Conservation (phyloP, 2,888 invertebrate genomes). For the Neoitamus cyanurus region DNA sequence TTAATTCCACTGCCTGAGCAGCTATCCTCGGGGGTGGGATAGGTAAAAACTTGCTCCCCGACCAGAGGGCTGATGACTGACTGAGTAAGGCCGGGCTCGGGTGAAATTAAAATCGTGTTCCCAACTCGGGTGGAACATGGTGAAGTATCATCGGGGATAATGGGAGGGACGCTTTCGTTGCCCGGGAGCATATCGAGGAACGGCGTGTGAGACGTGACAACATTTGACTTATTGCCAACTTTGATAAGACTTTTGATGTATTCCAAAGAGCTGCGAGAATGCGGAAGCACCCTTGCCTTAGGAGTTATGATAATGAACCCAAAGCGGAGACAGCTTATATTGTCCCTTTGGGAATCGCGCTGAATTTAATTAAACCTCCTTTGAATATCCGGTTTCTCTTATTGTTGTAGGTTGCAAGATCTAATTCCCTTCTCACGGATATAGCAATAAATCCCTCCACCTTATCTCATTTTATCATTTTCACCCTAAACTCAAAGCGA, state of each 20-base stretch:
- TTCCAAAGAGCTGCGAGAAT: background rate
- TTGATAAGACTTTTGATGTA: constrained; percentile 27
- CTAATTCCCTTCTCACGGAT: background rate
- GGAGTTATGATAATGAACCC: background rate
- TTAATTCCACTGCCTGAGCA: constrained; percentile 35
- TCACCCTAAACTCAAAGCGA: background rate
- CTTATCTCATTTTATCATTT: background rate
- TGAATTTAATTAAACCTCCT: background rate
- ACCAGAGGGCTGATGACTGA: background rate
- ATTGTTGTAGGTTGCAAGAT: background rate
- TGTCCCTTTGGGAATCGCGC: background rate
- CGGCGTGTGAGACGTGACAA: constrained; percentile 27
- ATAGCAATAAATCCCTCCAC: background rate
- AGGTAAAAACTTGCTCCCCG: background rate
- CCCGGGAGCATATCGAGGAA: background rate
- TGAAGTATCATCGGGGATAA: background rate
- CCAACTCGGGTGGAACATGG: background rate
- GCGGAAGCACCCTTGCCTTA: background rate
- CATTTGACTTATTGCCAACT: constrained; percentile 40
- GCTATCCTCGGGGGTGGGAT: background rate
- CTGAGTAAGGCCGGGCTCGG: background rate
- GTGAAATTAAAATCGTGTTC: constrained; percentile 42
- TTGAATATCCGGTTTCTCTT: background rate
- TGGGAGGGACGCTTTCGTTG: background rate
- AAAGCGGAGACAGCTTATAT: background rate